phyloP scores from a whole-genome alignment of 2,113 vertebrate species.

The Pachyramphus minor region DNA sequence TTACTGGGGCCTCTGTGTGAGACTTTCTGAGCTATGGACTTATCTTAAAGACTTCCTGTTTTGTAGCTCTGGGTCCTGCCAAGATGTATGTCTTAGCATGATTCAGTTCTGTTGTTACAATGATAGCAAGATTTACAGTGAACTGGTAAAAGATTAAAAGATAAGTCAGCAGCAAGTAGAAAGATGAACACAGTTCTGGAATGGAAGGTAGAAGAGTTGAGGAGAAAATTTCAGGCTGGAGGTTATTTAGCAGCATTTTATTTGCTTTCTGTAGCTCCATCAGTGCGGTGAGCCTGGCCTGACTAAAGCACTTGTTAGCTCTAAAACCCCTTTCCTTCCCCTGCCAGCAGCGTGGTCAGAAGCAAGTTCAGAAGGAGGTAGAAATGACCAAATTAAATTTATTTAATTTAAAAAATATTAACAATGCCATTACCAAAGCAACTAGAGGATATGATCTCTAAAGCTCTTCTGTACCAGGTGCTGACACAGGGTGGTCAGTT shows the following conservation, averaged over 20 bases:
- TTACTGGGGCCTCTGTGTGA: slow-evolving; percentile 25
- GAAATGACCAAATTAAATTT: background rate
- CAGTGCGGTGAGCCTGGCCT: background rate
- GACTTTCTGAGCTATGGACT: slow-evolving; percentile 20
- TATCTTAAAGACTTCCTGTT: slow-evolving; percentile 51
- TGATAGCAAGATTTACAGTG: slow-evolving; percentile 5
- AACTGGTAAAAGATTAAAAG: slow-evolving; percentile 34
- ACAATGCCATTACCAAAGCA: background rate
- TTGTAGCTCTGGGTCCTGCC: background rate
- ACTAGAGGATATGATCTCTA: background rate
- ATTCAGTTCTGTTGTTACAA: slow-evolving; percentile 42
- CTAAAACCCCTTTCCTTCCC: background rate
- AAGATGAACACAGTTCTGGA: background rate
- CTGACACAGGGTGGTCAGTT: background rate
- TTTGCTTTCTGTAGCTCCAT: background rate
- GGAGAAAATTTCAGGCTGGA: background rate
- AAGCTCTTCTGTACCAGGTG: background rate
- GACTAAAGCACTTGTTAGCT: background rate
- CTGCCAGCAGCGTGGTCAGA: background rate
- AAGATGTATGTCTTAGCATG: background rate
- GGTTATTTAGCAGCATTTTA: background rate
- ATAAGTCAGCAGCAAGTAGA: background rate
- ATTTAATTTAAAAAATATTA: background rate
- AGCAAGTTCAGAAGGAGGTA: background rate
- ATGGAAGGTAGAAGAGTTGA: background rate